phyloP scores from a whole-genome alignment of 1,140 invertebrate genomes.

The Drosophila leontia region DNA sequence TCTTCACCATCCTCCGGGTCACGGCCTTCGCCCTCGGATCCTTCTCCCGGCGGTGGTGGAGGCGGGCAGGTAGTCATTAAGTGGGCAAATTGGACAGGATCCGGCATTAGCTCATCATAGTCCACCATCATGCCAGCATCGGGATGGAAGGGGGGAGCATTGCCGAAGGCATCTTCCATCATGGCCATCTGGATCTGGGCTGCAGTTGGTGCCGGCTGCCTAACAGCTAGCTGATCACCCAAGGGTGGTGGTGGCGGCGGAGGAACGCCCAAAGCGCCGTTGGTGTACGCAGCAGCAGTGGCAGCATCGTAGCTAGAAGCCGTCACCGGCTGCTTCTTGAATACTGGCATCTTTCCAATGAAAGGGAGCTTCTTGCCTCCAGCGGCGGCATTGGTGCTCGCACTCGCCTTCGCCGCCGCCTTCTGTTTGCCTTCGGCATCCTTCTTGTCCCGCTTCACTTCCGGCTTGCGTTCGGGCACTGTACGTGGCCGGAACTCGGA shows the following conservation, averaged over 20 bases:
- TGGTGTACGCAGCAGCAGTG: slow-evolving; percentile 29
- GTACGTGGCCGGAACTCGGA: slow-evolving; percentile 79
- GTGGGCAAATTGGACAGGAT: slow-evolving; percentile 83
- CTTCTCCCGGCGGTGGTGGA: slow-evolving; percentile 68
- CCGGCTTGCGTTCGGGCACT: slow-evolving; percentile 57
- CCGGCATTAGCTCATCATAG: slow-evolving; percentile 84
- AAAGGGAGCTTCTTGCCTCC: slow-evolving; percentile 88
- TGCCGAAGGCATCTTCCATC: slow-evolving; percentile 82
- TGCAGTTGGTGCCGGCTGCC: slow-evolving; percentile 71
- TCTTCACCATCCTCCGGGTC: slow-evolving; percentile 17
- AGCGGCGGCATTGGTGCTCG: slow-evolving; percentile 17
- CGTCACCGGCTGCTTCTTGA: slow-evolving; percentile 87
- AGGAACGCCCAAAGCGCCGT: slow-evolving; percentile 53
- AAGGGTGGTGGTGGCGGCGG: slow-evolving; percentile 49
- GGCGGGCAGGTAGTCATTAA: slow-evolving; percentile 79
- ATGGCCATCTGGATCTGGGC: slow-evolving; percentile 84
- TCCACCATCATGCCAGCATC: slow-evolving; percentile 83
- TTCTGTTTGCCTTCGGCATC: slow-evolving; percentile 51
- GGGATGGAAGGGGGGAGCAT: slow-evolving; percentile 80
- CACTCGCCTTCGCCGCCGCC: slow-evolving; percentile 18
- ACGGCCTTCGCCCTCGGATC: slow-evolving; percentile 27
- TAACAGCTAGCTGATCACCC: slow-evolving; percentile 14
- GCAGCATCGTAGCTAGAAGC: slow-evolving; percentile 22
- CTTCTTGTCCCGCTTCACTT: slow-evolving; percentile 85
- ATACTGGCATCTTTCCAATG: slow-evolving; percentile 89